Base-by-base conservation (phyloP, 2,113 vertebrate genomes). In the Mormyrus iriodes region DNA sequence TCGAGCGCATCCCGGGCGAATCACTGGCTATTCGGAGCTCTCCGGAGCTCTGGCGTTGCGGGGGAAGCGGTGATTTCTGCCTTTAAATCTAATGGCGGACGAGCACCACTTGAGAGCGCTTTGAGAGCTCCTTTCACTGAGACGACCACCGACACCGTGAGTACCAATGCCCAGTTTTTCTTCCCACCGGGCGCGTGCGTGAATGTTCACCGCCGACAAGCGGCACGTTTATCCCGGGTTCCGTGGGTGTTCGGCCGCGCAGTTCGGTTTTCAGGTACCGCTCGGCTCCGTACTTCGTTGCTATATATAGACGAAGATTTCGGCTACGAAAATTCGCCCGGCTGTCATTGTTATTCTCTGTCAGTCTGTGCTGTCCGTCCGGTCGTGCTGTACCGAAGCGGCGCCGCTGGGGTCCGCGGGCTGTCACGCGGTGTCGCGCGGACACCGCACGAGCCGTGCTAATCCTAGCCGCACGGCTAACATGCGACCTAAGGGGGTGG, bases 81-180 rank as follows among this genome's bases (percentile, higher is more conserved):
- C 10, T 79, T 53, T 53, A 53, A 69, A 87, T 44, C 76, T 76
- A 90, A 87, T 82, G 85, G 89, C 85, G 65, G 85, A 86, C 19
- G 35, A 44, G 82, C 61, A 8, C 10, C 58, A 27, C 53, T 69
- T 10, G 55, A 58, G 19, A 79, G 27, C 46, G 49, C 31, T 13
- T 27, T 82, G 49, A 90, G 27, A 48, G 73, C 69, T 31, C 12
- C 52, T n/a, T 82, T 21, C 46, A 44, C 39, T 46, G 17, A 61
- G 44, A 55, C 65, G 42, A 3, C 69, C 13, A 6, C 84, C 7
- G 65, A 87, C 61, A 19, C 69, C 21, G 89, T 90, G n/a, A 90
- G 89, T 79, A 46, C 65, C 9, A 42, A 39, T 53, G 17, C 84
- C 27, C 58, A 9, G 42, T 42, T 53, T 10, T 39, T 84, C 13